phyloP scores from a whole-genome alignment of 2,888 invertebrate genomes.

The Encarsia formosa region DNA sequence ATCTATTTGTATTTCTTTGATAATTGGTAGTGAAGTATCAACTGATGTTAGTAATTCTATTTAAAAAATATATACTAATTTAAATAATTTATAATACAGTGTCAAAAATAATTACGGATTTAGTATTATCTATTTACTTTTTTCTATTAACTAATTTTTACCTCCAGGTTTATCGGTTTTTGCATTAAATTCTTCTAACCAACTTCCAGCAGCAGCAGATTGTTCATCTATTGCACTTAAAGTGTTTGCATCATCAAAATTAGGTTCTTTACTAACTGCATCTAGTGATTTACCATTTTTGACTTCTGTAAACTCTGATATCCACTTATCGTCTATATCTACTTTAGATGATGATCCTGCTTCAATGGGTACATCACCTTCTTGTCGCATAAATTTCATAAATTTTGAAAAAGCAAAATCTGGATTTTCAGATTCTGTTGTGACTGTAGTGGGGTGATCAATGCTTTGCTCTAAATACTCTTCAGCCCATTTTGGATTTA shows the following conservation, averaged over 20 bases:
- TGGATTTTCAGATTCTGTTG: conserved; percentile 55
- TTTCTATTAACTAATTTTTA: conserved; percentile 18
- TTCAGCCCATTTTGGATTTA: conserved; percentile 61
- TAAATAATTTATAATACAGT: conserved; percentile 18
- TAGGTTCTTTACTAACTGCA: conserved; percentile 50
- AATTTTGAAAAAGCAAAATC: conserved; percentile 75
- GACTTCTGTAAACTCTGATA: conserved; percentile 50
- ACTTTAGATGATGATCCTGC: conserved; percentile 38
- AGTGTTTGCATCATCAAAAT: conserved; percentile 31
- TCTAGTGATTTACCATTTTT: conserved; percentile 30
- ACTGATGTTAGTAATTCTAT: conserved; percentile 23
- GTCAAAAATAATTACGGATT: neutral
- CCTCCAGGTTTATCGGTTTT: conserved; percentile 37
- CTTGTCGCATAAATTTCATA: conserved; percentile 78
- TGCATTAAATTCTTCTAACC: conserved; percentile 47
- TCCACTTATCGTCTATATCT: conserved; percentile 53
- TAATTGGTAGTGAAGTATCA: conserved; percentile 23
- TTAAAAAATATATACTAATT: conserved; percentile 26
- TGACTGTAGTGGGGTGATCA: conserved; percentile 27
- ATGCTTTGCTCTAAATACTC: conserved; percentile 56
- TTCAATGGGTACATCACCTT: conserved; percentile 62
- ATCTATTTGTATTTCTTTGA: conserved; percentile 23
- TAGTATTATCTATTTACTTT: neutral
- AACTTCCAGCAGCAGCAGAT: conserved; percentile 39
- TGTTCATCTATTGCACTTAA: conserved; percentile 37